Evolutionary conservation across 1,140 invertebrate genomes (phyloP), one percentile per base, ranked within the genome.

Genomic region (Neotoxoptera formosana): DNA sequence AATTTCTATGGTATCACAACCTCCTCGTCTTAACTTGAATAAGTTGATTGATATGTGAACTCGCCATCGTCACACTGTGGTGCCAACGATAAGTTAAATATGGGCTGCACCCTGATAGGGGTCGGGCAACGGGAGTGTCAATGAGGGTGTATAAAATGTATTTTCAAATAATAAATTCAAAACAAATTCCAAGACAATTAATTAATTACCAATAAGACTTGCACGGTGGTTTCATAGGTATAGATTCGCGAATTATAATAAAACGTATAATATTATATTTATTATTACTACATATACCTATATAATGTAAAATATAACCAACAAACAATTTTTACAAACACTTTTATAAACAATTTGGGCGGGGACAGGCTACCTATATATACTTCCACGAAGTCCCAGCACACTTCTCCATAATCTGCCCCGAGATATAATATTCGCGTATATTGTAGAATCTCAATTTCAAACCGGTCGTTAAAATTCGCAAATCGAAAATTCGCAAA

Each of bases 381-480:
- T 30, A 11, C 7, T 6, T n/a, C 60, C n/a, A 17, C 17, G n/a
- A 1, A 17, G 11, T 3, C 9, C 25, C 60, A 4, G 30, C 14
- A 67, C 51, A 67, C 51, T 67, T 17, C 14, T 67, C 1, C 6
- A 2, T 17, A n/a, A n/a, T n/a, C 30, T 76, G 30, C 30, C 60
- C 60, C 14, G 60, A 76, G 60, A n/a, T n/a, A n/a, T 67, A n/a
- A 56, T 56, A 20, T 30, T 14, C 41, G 41, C 41, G n/a, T n/a
- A n/a, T n/a, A n/a, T 41, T 41, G 41, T 14, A 17, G 30, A n/a
- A 67, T n/a, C 60, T 76, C 30, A 11, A 17, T n/a, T 76, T 7
- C 14, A 76, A 76, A 76, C 60, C 60, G 60, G 60, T 76, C n/a
- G n/a, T 76, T 76, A n/a, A 76, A 76, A n/a, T 76, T 76, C 60